Base-by-base conservation (phyloP, 2,888 invertebrate genomes). In the Sarcophaga caerulescens region DNA sequence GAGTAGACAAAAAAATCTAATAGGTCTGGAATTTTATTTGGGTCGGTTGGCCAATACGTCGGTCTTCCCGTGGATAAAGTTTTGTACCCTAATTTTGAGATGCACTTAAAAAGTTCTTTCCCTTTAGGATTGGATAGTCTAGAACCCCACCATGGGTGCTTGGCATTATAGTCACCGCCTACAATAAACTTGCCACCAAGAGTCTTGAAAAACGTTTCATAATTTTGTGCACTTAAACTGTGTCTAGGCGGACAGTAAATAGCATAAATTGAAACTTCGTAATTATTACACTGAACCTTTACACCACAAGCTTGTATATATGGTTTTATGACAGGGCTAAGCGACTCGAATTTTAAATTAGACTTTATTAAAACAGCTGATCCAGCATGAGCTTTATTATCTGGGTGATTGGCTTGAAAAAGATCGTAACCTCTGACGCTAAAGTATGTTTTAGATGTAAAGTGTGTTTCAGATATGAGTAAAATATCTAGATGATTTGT, bases 11-110 rank as follows among this genome's bases (percentile, higher is more conserved):
- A 71, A n/a, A 83, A 77, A 66, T 85, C 81, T 60, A 84, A 19
- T 17, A 87, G 35, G 44, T 83, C 78, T n/a, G 80, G 82, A 71
- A 69, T 85, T 65, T 83, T 79, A 23, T 19, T 71, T n/a, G 68
- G 71, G 65, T 79, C 82, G 3, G 70, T 45, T 0, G 82, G 84
- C 85, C 84, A 80, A 63, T 86, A 85, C 12, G 87, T 87, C 10
- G 84, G 85, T 12, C 63, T 78, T 12, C 82, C 86, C 35, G 84
- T 68, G 21, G 83, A 87, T 14, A 84, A 12, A 14, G 57, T 52
- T 21, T 21, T 65, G 14, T 62, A 62, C 4, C 78, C 75, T 0
- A 65, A 47, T 45, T 75, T 65, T n/a, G 17, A 21, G 14, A 81
- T 47, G 19, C 75, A 75, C 25, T 59, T 81, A 23, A 45, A 79